Conservation (phyloP, 2,888 invertebrate species). For the Zelleria hepariella region DNA sequence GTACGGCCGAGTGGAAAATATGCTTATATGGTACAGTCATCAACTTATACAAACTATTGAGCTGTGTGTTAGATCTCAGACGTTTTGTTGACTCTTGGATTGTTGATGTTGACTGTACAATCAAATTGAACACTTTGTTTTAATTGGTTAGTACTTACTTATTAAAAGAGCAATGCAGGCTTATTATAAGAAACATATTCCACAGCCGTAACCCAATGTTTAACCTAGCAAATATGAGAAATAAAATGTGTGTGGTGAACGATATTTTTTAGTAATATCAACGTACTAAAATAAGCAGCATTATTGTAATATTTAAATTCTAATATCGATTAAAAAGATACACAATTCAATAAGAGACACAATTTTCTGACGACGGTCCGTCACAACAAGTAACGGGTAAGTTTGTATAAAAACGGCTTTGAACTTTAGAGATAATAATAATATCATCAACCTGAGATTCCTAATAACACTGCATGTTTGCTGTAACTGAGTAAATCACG, state of each 20-base stretch:
- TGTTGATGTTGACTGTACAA: background rate
- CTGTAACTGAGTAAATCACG: constrained; percentile 5
- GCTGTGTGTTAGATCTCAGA: background rate
- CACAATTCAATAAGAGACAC: constrained; percentile 23
- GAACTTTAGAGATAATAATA: background rate
- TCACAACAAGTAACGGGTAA: constrained; percentile 14
- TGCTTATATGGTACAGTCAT: background rate
- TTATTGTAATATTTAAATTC: background rate
- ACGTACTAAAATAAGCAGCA: background rate
- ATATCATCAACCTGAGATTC: background rate
- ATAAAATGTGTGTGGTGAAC: background rate
- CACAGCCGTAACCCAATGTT: background rate
- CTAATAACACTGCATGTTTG: background rate
- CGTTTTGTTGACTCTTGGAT: too few relatives aligned
- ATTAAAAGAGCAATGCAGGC: background rate
- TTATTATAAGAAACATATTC: background rate
- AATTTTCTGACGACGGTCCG: constrained; percentile 22
- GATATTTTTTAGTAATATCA: background rate
- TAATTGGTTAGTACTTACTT: background rate
- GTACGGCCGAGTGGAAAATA: constrained; percentile 29
- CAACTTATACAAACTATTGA: background rate
- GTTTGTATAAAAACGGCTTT: constrained; percentile 3
- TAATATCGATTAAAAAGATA: constrained; percentile 4
- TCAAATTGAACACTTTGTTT: background rate
- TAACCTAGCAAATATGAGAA: background rate